Percentiles rank a stretch among this genome's conserved stretches.
These are phyloP conservation scores for Arizona elegans DNA, from an alignment of 2,113 vertebrate species.

Conservation along the genomic window DNA sequence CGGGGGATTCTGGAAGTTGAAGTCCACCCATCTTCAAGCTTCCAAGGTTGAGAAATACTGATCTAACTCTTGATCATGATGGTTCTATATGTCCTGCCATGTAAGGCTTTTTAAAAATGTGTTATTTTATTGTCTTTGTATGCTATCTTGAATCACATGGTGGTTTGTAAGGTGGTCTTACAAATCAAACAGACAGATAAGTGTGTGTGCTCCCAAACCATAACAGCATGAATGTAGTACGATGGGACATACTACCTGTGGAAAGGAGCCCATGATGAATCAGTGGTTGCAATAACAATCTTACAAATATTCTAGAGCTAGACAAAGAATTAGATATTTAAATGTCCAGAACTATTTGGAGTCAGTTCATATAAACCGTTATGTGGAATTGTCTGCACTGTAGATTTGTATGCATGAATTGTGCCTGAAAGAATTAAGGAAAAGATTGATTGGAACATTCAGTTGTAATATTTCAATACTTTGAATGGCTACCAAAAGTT, in stretches of 20 bases:
- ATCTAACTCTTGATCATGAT: background rate
- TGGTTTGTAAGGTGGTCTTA: background rate
- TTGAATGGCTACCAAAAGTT: background rate
- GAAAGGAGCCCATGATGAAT: background rate
- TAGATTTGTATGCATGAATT: background rate
- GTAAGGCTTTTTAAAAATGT: background rate
- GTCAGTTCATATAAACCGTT: background rate
- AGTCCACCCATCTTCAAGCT: too few relatives aligned
- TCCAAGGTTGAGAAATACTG: too few relatives aligned
- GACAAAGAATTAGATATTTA: background rate
- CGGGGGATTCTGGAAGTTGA: too few relatives aligned
- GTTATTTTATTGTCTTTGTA: background rate
- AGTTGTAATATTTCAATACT: background rate
- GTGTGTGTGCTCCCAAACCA: background rate
- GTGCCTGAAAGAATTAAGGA: background rate
- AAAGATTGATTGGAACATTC: background rate
- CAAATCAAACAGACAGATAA: background rate
- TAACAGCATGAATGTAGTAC: background rate
- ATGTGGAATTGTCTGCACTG: background rate
- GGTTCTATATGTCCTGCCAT: background rate
- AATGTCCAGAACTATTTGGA: background rate
- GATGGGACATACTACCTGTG: too few relatives aligned
- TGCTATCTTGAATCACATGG: background rate
- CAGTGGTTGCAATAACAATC: background rate
- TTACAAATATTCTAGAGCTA: background rate